These are phyloP conservation scores for Petrosia ficiformis DNA, from an alignment of 37 sponge, comb jelly and placozoan genomes.

Conservation along the genomic window DNA sequence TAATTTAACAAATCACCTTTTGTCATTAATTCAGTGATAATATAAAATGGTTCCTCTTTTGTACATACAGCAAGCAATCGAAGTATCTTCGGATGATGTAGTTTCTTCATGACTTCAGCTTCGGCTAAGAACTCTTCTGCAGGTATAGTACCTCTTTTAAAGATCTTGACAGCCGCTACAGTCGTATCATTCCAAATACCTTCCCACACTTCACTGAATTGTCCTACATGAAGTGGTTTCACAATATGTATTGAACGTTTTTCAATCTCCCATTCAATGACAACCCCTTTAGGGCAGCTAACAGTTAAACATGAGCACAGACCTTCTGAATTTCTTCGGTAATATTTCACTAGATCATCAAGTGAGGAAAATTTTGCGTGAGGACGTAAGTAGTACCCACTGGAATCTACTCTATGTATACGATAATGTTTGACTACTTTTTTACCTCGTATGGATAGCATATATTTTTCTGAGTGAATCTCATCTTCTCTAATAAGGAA, in stretches of 20 bases:
- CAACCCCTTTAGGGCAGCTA: conserved; percentile 78
- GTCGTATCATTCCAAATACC: conserved; percentile 80
- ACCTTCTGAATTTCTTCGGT: conserved; percentile 69
- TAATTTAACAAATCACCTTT: conserved; percentile 79
- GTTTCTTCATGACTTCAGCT: conserved; percentile 86
- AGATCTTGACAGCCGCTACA: conserved; percentile 82
- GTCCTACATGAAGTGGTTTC: conserved; percentile 68
- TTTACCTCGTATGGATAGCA: conserved; percentile 76
- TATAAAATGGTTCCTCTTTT: conserved; percentile 77
- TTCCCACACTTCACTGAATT: conserved; percentile 88
- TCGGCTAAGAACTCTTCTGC: conserved; percentile 78
- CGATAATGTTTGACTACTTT: conserved; percentile 92
- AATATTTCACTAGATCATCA: conserved; percentile 80
- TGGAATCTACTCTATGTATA: conserved; percentile 72
- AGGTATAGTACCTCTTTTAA: conserved; percentile 79
- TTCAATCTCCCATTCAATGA: conserved; percentile 92
- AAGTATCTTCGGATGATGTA: conserved; percentile 79
- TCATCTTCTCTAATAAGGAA: conserved; percentile 90
- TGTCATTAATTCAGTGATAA: conserved; percentile 88
- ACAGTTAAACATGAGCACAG: conserved; percentile 71
- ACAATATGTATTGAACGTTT: conserved; percentile 52
- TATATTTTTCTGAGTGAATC: conserved; percentile 86
- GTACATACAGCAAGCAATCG: conserved; percentile 89
- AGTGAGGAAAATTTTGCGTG: conserved; percentile 72
- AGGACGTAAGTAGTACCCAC: conserved; percentile 90